phyloP scores from a whole-genome alignment of 2,888 invertebrate genomes.

The Rotaria socialis region DNA sequence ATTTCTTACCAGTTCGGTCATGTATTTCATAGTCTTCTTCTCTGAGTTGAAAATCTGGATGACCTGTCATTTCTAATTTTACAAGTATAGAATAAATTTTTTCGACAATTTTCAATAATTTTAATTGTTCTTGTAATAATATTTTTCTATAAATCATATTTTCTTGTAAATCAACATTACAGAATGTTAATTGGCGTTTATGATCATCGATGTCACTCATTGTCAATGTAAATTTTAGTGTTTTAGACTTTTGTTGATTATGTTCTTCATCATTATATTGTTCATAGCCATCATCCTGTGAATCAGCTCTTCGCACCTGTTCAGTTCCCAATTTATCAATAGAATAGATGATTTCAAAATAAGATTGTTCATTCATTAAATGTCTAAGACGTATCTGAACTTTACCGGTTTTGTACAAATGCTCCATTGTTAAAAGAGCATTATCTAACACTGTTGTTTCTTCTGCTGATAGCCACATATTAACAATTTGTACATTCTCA shows the following conservation, averaged over 20 bases:
- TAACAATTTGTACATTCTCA: neutral
- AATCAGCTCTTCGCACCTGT: neutral
- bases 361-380: conserved; percentile 21
- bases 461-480: conserved; percentile 31
- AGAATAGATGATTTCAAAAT: neutral
- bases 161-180: conserved; percentile 32
- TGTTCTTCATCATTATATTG: too few relatives aligned
- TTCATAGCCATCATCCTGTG: neutral
- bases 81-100: neutral
- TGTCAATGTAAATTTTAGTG: neutral
- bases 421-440: conserved; percentile 36
- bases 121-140: conserved; percentile 11
- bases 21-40: conserved; percentile 5
- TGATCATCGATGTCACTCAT: conserved; percentile 24
- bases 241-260: neutral
- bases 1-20: neutral
- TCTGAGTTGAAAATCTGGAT: conserved; percentile 18
- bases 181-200: conserved; percentile 36
- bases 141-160: conserved; percentile 26
- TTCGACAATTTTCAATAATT: conserved; percentile 1
- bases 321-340: neutral
- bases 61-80: neutral
- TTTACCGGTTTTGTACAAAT: conserved; percentile 17
- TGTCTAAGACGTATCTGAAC: neutral
- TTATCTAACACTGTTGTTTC: conserved; percentile 32